Percentiles rank a stretch among this genome's conserved stretches.
Conservation (phyloP, 2,113 vertebrate species). For the Scopus umbretta region DNA sequence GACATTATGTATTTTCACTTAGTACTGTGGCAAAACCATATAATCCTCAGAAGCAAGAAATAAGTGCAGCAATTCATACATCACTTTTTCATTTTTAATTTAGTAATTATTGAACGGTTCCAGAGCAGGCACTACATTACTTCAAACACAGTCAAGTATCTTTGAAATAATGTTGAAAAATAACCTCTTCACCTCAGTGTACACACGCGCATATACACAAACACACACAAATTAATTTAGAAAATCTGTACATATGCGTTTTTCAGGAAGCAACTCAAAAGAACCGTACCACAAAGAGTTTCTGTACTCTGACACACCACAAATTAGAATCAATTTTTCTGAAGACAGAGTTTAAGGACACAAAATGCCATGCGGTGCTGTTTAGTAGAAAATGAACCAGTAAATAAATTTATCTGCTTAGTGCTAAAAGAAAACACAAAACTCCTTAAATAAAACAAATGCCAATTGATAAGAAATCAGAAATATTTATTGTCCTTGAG, state of each 20-base stretch:
- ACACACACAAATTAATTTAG: conserved; percentile 36
- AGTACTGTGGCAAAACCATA: not conserved
- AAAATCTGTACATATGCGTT: conserved; percentile 53
- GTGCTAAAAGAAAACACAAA: conserved; percentile 56
- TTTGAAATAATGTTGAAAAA: conserved; percentile 61
- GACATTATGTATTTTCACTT: not conserved
- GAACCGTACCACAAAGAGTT: not conserved
- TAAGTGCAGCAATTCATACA: conserved; percentile 45
- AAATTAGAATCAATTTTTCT: conserved; percentile 38
- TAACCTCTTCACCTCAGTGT: conserved; percentile 31
- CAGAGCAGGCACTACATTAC: conserved; percentile 55
- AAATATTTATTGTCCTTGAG: conserved; percentile 73
- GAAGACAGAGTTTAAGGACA: conserved; percentile 21
- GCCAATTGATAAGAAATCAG: conserved; percentile 55
- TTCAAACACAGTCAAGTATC: conserved; percentile 58
- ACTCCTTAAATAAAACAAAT: conserved; percentile 69
- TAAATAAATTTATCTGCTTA: conserved; percentile 49
- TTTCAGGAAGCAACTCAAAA: conserved; percentile 29
- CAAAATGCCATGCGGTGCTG: conserved; percentile 66
- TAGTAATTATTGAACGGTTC: conserved; percentile 39
- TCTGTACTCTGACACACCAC: conserved; percentile 43
- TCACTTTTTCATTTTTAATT: conserved; percentile 59
- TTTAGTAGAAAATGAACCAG: conserved; percentile 19
- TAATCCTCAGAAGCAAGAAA: conserved; percentile 53
- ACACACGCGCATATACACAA: not conserved